Evolutionary conservation across 2,888 invertebrate genomes (phyloP).

Genomic region (Drosophila paracracens): DNA sequence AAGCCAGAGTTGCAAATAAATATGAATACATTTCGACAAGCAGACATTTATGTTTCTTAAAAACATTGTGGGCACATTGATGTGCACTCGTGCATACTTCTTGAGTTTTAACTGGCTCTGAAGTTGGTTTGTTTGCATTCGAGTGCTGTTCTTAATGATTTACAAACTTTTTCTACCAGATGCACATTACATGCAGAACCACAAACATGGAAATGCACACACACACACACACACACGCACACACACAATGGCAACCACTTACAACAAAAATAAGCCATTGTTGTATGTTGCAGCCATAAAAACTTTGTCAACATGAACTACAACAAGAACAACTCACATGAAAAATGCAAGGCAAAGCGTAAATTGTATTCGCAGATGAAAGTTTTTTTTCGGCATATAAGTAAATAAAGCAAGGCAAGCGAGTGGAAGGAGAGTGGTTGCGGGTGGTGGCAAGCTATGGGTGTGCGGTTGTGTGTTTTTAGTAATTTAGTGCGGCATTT

Average conservation of each 20-base stretch:
- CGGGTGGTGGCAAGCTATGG: neutral
- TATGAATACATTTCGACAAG: neutral
- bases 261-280: conserved; percentile 46
- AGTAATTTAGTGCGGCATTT: conserved; percentile 71
- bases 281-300: conserved; percentile 68
- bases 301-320: conserved; percentile 57
- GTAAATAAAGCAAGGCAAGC: conserved; percentile 34
- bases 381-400: conserved; percentile 44
- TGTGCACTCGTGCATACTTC: conserved; percentile 17
- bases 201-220: conserved; percentile 13
- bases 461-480: conserved; percentile 48
- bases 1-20: neutral
- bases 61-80: conserved; percentile 31
- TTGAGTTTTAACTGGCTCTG: conserved; percentile 20
- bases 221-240: conserved; percentile 11
- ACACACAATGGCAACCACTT: conserved; percentile 27
- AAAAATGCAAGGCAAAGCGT: conserved; percentile 67
- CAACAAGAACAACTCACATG: conserved; percentile 45
- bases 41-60: neutral
- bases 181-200: conserved; percentile 60
- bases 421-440: neutral
- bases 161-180: conserved; percentile 63
- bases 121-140: conserved; percentile 42
- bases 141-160: conserved; percentile 61
- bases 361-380: conserved; percentile 67